phyloP scores from a whole-genome alignment of 2,888 invertebrate genomes.

The Nomada fabriciana region DNA sequence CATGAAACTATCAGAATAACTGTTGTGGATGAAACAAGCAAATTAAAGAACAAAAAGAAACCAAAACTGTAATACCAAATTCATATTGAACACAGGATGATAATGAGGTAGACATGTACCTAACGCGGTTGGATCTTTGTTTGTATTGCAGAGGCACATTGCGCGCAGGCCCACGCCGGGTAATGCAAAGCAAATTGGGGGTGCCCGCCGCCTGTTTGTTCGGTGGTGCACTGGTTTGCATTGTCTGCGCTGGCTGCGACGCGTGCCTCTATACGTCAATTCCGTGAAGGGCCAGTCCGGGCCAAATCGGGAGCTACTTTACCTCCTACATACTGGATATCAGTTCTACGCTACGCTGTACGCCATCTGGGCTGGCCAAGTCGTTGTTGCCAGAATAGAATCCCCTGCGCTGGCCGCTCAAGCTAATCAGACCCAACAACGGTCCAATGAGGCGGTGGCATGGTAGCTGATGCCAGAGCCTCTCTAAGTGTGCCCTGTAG shows the following conservation, averaged over 20 bases:
- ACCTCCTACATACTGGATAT: slow-evolving; percentile 79
- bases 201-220: slow-evolving; percentile 82
- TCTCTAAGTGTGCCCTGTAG: slow-evolving; percentile 77
- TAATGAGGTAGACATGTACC: slow-evolving; percentile 73
- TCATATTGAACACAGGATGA: slow-evolving; percentile 68
- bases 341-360: slow-evolving; percentile 80
- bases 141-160: slow-evolving; percentile 85
- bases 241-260: slow-evolving; percentile 85
- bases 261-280: slow-evolving; percentile 84
- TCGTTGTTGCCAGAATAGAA: slow-evolving; percentile 81
- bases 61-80: slow-evolving; percentile 54
- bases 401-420: slow-evolving; percentile 81
- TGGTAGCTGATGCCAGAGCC: slow-evolving; percentile 79
- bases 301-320: slow-evolving; percentile 78
- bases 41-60: slow-evolving; percentile 41
- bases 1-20: slow-evolving; percentile 15
- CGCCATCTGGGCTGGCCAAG: slow-evolving; percentile 81
- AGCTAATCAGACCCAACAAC: slow-evolving; percentile 80
- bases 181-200: slow-evolving; percentile 84
- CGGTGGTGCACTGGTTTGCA: slow-evolving; percentile 84
- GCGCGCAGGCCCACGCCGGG: slow-evolving; percentile 84
- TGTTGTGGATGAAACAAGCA: slow-evolving; percentile 35
- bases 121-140: slow-evolving; percentile 84
- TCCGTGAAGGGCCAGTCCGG: slow-evolving; percentile 78
- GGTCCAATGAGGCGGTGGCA: slow-evolving; percentile 82